Percentiles rank a stretch among this genome's conserved stretches.
These are phyloP conservation scores for Pollenia angustigena DNA, from an alignment of 2,888 invertebrate species.

Conservation along the genomic window DNA sequence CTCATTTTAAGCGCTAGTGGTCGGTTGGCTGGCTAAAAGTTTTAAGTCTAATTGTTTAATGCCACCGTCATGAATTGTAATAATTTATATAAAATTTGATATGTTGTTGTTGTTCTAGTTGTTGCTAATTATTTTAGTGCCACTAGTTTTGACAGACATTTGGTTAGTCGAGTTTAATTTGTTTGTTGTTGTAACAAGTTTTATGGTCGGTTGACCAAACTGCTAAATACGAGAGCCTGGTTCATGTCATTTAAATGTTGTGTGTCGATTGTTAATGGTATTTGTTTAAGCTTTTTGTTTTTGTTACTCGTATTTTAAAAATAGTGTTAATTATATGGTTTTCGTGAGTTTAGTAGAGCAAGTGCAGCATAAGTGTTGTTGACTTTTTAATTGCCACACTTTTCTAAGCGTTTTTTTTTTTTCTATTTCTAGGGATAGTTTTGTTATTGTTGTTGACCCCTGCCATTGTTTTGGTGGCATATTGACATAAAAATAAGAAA, in stretches of 20 bases:
- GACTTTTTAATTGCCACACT: constrained; percentile 16
- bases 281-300: background rate
- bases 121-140: constrained; percentile 51
- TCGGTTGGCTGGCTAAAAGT: constrained; percentile 1
- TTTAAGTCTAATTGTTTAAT: constrained; percentile 49
- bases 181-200: constrained; percentile 31
- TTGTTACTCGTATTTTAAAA: constrained; percentile 1
- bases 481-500: too few relatives aligned
- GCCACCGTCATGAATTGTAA: constrained; percentile 58
- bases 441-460: too few relatives aligned
- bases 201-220: constrained; percentile 47
- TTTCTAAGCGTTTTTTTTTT: background rate
- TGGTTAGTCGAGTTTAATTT: background rate
- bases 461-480: too few relatives aligned
- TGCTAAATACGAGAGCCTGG: background rate
- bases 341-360: background rate
- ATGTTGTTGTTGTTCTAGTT: background rate
- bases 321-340: constrained; percentile 42
- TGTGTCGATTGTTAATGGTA: background rate
- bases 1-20: constrained; percentile 23
- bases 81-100: constrained; percentile 22
- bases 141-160: constrained; percentile 40
- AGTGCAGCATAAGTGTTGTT: background rate
- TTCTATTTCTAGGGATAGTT: background rate
- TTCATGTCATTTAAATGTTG: constrained; percentile 34